Conservation (phyloP, 2,113 vertebrate genomes). For the Tupaia tana region DNA sequence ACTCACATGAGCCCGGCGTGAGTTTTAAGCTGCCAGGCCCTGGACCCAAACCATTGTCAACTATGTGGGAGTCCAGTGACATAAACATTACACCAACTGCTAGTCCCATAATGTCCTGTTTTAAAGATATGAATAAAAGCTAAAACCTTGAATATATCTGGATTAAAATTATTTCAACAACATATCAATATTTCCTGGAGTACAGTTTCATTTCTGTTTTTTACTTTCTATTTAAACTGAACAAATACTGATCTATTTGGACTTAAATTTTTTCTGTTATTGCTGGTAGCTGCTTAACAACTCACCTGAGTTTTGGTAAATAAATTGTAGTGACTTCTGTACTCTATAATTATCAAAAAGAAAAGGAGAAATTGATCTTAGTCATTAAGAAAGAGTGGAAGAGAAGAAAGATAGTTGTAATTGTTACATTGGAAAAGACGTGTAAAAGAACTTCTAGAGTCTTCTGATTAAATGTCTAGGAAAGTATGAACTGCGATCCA, state of each 20-base stretch:
- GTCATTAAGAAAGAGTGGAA: not conserved
- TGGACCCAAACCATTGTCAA: too few relatives aligned
- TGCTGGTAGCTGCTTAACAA: not conserved
- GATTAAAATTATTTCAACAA: not conserved
- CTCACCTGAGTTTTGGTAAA: not conserved
- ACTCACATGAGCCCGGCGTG: too few relatives aligned
- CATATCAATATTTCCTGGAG: not conserved
- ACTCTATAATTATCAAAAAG: constrained; percentile 28
- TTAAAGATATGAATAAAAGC: not conserved
- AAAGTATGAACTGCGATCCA: not conserved
- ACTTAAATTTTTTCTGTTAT: not conserved
- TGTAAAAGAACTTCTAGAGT: constrained; percentile 9
- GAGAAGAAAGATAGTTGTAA: not conserved
- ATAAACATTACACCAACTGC: too few relatives aligned
- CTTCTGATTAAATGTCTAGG: constrained; percentile 9
- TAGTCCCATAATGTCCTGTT: not conserved
- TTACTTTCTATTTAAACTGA: not conserved
- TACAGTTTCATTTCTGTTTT: not conserved
- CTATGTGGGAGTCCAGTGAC: too few relatives aligned
- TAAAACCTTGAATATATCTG: not conserved
- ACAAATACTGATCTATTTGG: not conserved
- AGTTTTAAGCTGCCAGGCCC: too few relatives aligned
- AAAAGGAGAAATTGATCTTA: constrained; percentile 23
- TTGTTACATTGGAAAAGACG: not conserved
- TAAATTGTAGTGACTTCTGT: not conserved